These are phyloP conservation scores for Eucriotettix oculatus DNA, from an alignment of 2,888 invertebrate genomes.

Conservation along the genomic window DNA sequence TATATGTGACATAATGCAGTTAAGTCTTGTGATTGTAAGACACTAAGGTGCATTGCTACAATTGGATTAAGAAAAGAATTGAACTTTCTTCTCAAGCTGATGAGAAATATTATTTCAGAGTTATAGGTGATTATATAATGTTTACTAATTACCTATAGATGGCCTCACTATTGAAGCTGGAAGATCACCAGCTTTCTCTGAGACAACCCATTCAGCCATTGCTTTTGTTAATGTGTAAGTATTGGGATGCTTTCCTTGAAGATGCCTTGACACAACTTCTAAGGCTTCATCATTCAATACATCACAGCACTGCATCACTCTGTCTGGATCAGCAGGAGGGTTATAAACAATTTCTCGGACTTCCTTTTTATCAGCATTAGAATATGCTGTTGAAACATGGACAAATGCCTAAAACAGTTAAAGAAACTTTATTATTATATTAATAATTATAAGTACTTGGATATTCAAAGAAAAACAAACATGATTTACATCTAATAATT, in stretches of 20 bases:
- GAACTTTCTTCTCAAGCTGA: too few relatives aligned
- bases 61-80: too few relatives aligned
- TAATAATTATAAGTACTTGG: background rate
- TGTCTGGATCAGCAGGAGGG: slow-evolving; percentile 27
- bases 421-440: background rate
- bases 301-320: slow-evolving; percentile 25
- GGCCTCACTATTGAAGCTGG: slow-evolving; percentile 53
- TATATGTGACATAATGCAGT: too few relatives aligned
- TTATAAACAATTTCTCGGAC: slow-evolving; percentile 31
- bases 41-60: too few relatives aligned
- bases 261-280: slow-evolving; percentile 26
- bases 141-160: slow-evolving; percentile 31
- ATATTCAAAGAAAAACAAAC: background rate
- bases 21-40: too few relatives aligned
- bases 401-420: slow-evolving; percentile 37
- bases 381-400: slow-evolving; percentile 81
- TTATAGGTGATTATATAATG: too few relatives aligned
- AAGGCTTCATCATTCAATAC: slow-evolving; percentile 28
- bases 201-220: slow-evolving; percentile 44
- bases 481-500: too few relatives aligned
- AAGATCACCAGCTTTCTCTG: slow-evolving; percentile 36
- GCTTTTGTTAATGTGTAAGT: slow-evolving; percentile 61
- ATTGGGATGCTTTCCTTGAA: slow-evolving; percentile 36
- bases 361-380: slow-evolving; percentile 34
- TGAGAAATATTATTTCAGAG: too few relatives aligned